A percentile compares a stretch with the other conserved stretches of the same genome.
phyloP scores from a whole-genome alignment of 2,888 invertebrate species.

The Cybosia mesomella region DNA sequence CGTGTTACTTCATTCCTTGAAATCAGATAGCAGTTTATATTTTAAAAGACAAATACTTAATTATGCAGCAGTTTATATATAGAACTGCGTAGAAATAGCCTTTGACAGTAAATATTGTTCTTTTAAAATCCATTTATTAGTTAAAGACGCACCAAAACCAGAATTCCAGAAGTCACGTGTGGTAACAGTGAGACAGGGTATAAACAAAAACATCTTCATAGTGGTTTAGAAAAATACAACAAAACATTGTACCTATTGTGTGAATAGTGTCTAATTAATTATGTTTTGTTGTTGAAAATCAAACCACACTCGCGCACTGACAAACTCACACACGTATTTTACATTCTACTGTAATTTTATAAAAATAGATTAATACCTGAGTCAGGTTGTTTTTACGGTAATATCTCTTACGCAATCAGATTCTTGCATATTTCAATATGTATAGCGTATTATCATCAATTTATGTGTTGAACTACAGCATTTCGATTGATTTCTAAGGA shows the following conservation, averaged over 20 bases:
- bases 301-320: background rate
- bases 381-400: conserved; percentile 28
- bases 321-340: background rate
- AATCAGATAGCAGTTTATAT: background rate
- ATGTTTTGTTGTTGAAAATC: conserved; percentile 1
- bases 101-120: background rate
- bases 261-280: background rate
- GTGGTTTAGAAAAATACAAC: background rate
- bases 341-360: background rate
- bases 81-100: background rate
- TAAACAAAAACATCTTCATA: background rate
- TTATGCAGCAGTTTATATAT: background rate
- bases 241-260: background rate
- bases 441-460: conserved; percentile 27
- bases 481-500: conserved; percentile 2
- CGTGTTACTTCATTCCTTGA: background rate
- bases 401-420: conserved; percentile 28
- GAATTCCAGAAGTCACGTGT: background rate
- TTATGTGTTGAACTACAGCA: background rate
- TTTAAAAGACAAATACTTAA: background rate
- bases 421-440: conserved; percentile 37
- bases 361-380: background rate
- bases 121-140: background rate
- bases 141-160: background rate
- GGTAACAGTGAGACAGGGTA: background rate